These are phyloP conservation scores for Dasysyrphus albostriatus DNA, from an alignment of 2,888 invertebrate species.

Conservation along the genomic window DNA sequence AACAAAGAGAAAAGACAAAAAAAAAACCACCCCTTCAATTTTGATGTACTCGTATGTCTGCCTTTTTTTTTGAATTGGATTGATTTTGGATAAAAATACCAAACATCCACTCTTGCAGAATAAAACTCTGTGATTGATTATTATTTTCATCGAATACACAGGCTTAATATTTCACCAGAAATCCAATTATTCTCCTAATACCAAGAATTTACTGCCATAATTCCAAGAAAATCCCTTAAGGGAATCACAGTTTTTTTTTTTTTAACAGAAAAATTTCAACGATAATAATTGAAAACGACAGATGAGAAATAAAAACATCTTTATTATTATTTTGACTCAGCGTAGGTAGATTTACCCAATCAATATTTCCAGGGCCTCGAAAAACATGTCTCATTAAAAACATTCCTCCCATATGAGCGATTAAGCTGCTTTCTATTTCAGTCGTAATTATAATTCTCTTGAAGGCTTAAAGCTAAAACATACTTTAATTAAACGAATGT, in stretches of 20 bases:
- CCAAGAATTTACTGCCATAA: background rate
- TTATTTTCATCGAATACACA: background rate
- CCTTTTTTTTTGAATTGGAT: slow-evolving; percentile 1
- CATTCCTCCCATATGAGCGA: slow-evolving; percentile 35
- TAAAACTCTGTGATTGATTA: background rate
- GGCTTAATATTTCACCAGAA: background rate
- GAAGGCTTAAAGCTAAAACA: background rate
- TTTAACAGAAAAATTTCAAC: background rate
- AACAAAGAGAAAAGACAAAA: background rate
- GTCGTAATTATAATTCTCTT: slow-evolving; percentile 1
- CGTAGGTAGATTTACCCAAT: slow-evolving; percentile 11
- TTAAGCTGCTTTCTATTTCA: slow-evolving; percentile 27
- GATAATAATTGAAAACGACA: background rate
- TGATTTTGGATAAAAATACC: background rate
- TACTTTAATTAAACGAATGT: slow-evolving; percentile 30
- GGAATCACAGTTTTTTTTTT: background rate
- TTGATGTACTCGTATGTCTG: background rate
- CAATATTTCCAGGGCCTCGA: slow-evolving; percentile 59
- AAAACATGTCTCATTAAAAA: slow-evolving; percentile 44
- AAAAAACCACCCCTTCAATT: background rate
- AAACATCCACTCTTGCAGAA: background rate
- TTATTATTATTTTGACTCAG: background rate
- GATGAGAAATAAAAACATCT: background rate
- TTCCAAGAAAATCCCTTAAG: slow-evolving; percentile 3
- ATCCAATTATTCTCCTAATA: background rate